phyloP scores from a whole-genome alignment of 2,888 invertebrate species.

The Empis stercorea region DNA sequence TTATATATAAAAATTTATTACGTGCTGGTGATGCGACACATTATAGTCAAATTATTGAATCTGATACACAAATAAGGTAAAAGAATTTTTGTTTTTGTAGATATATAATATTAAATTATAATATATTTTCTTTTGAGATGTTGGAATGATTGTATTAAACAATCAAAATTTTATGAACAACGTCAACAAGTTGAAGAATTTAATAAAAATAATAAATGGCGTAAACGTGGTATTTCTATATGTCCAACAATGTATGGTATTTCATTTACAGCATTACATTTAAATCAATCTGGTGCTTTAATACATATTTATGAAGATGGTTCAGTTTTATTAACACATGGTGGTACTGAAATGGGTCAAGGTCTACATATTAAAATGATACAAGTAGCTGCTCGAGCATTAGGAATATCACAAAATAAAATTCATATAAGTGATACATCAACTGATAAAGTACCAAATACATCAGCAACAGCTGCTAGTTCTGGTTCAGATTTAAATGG shows the following conservation, averaged over 20 bases:
- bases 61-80: constrained; percentile 52
- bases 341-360: constrained; percentile 96
- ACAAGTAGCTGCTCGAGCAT: constrained; percentile 67
- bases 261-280: constrained; percentile 57
- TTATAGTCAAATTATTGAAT: constrained; percentile 57
- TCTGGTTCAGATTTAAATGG: constrained; percentile 82
- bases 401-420: constrained; percentile 55
- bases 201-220: constrained; percentile 68
- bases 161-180: constrained; percentile 50
- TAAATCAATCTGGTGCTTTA: constrained; percentile 81
- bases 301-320: constrained; percentile 80
- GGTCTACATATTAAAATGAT: constrained; percentile 93
- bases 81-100: too few species aligned
- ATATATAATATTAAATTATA: too few species aligned
- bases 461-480: constrained; percentile 81
- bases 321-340: constrained; percentile 76
- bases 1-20: constrained; percentile 64
- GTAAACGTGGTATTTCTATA: constrained; percentile 71
- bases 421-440: constrained; percentile 74
- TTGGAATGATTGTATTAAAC: constrained; percentile 62
- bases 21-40: constrained; percentile 64
- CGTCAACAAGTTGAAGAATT: constrained; percentile 48
- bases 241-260: constrained; percentile 79
- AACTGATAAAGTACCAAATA: constrained; percentile 86
- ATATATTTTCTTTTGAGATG: too few species aligned